Conservation (phyloP, 2,113 vertebrate species). For the Petrocephalus microphthalmus region DNA sequence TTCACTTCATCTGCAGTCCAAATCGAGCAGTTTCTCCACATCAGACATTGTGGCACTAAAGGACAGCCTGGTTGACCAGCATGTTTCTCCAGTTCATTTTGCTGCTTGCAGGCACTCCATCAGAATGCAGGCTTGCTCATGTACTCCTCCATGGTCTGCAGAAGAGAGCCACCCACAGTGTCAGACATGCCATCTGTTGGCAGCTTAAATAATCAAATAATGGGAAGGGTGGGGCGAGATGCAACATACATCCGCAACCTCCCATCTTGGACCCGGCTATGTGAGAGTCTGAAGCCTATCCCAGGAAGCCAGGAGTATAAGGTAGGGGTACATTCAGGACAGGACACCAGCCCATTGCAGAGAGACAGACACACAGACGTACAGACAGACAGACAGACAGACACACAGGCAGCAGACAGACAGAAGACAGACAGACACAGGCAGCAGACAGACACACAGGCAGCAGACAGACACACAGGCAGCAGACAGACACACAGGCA, state of each 20-base stretch:
- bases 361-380: not conserved
- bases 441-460: not conserved
- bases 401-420: not conserved
- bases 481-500: not conserved
- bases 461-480: not conserved
- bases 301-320: not conserved
- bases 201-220: not conserved
- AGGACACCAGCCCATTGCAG: not conserved
- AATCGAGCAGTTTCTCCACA: not conserved
- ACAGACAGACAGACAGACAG: not conserved
- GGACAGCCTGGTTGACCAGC: not conserved
- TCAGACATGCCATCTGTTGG: not conserved
- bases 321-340: not conserved
- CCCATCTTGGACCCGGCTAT: not conserved
- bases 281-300: not conserved
- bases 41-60: not conserved
- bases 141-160: constrained; percentile 68
- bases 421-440: not conserved
- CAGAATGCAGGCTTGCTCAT: constrained; percentile 72
- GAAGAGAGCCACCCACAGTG: constrained; percentile 25
- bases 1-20: not conserved
- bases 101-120: not conserved
- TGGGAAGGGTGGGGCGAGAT: not conserved
- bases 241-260: not conserved
- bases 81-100: constrained; percentile 20